Base-by-base conservation (phyloP, 2,113 vertebrate species). In the Baryphthengus martii region DNA sequence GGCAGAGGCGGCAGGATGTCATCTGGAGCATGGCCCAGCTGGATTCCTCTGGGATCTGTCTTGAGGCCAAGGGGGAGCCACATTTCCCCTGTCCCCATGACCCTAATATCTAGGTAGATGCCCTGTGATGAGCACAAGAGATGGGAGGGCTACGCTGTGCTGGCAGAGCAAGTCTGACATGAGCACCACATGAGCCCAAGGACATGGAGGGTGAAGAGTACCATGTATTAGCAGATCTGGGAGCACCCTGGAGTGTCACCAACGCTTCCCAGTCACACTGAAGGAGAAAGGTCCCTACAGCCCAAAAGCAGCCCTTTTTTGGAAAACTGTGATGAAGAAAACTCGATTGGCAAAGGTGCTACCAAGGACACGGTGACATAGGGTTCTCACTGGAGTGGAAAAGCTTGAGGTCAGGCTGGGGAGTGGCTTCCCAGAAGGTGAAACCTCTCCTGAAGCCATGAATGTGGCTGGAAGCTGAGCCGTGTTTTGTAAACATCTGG, bases 181-280 rank as follows among this genome's bases (percentile, higher is more conserved):
- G 7, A 13, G 11, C 16, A 58, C 45, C 72, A 26, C 2, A 0
- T 6, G 0, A 23, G 47, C 23, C 52, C 14, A 0, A 37, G 50
- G 49, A 73, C 52, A 23, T 19, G 37, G 18, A 11, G 52, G 28
- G 20, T 29, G 39, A 33, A 29, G 63, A 33, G 23, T 15, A n/a
- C 11, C 5, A 11, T 28, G 29, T 35, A 13, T 33, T 28, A 63
- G 44, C 1, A 3, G 71, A 50, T 8, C 47, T 45, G 11, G 49
- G 72, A 80, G 72, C 13, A 12, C 39, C 40, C 45, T 0, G 0
- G 17, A 42, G 20, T 9, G 49, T 35, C 47, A 76, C 15, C 4
- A 0, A 3, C 0, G 0, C 40, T 73, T 39, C 79, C 55, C 14
- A 66, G 33, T 24, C 63, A 63, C 28, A 9, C 14, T 1, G 0